Percentiles rank a stretch among this genome's conserved stretches.
phyloP scores from a whole-genome alignment of 2,113 vertebrate genomes.

The Eidolon helvum region DNA sequence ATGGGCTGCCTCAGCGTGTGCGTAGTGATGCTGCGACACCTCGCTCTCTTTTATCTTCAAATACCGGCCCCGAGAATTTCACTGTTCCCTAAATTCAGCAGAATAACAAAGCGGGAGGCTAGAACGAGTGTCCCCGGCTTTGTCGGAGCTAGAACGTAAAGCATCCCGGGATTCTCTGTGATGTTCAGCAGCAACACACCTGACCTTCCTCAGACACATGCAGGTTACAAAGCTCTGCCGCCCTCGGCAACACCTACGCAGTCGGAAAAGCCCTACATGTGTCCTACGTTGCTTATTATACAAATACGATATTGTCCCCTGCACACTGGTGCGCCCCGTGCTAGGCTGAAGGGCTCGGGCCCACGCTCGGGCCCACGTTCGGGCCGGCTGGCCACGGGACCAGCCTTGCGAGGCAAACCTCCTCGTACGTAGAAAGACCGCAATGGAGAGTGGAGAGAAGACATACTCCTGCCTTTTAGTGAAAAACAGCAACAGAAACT shows the following conservation, averaged over 20 bases:
- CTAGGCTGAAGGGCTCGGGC: background rate
- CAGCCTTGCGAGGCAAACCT: background rate
- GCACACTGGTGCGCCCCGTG: rapidly evolving
- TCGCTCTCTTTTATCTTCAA: constrained; percentile 22
- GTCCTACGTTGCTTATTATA: no score
- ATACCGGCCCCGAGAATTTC: background rate
- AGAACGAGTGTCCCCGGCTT: background rate
- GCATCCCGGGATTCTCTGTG: background rate
- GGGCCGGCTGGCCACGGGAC: background rate
- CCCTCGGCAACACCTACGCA: background rate
- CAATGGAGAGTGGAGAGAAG: background rate
- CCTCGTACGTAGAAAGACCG: background rate
- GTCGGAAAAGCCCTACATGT: background rate
- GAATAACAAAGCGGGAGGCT: background rate
- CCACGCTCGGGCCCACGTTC: no score
- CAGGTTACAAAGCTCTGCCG: background rate
- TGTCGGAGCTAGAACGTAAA: background rate
- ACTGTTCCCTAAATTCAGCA: background rate
- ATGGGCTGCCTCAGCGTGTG: background rate
- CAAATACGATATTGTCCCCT: background rate
- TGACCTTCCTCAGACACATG: background rate
- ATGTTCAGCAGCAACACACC: background rate
- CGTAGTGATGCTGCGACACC: background rate
- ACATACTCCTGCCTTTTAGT: background rate
- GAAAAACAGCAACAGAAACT: background rate